These are phyloP conservation scores for Noctua janthina DNA, from an alignment of 2,888 invertebrate genomes.

Conservation along the genomic window DNA sequence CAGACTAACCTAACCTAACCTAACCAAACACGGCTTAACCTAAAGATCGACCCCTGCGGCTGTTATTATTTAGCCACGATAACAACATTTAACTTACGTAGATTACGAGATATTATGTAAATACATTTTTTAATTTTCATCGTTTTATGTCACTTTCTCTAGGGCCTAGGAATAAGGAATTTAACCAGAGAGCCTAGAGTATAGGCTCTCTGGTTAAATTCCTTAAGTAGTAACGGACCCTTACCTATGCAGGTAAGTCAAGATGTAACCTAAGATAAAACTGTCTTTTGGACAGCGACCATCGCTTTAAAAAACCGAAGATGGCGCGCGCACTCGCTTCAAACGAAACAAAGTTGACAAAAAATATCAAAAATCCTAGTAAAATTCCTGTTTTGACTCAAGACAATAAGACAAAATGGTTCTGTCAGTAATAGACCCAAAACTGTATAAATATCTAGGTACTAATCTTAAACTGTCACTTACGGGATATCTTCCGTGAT, in stretches of 20 bases:
- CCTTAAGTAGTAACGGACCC: background rate
- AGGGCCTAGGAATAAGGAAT: background rate
- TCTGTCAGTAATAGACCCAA: background rate
- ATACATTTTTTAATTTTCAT: background rate
- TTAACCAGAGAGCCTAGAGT: too few species aligned
- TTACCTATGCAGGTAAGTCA: too few species aligned
- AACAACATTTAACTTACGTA: background rate
- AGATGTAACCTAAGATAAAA: background rate
- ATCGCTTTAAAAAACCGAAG: background rate
- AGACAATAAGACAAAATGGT: background rate
- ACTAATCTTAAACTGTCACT: too few species aligned
- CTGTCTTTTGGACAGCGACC: background rate
- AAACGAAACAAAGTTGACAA: background rate
- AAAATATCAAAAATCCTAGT: background rate
- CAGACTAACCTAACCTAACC: too few species aligned
- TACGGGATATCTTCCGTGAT: too few species aligned
- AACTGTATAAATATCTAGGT: background rate
- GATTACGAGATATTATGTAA: too few species aligned
- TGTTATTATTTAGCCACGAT: too few species aligned
- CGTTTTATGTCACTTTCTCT: background rate
- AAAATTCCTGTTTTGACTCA: background rate
- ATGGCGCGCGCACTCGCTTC: background rate
- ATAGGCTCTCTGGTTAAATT: background rate
- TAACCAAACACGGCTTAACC: too few species aligned
- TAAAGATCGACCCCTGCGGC: too few species aligned